A percentile compares a stretch with the other conserved stretches of the same genome.
Conservation (phyloP, 2,888 invertebrate species). For the Allygus modestus region DNA sequence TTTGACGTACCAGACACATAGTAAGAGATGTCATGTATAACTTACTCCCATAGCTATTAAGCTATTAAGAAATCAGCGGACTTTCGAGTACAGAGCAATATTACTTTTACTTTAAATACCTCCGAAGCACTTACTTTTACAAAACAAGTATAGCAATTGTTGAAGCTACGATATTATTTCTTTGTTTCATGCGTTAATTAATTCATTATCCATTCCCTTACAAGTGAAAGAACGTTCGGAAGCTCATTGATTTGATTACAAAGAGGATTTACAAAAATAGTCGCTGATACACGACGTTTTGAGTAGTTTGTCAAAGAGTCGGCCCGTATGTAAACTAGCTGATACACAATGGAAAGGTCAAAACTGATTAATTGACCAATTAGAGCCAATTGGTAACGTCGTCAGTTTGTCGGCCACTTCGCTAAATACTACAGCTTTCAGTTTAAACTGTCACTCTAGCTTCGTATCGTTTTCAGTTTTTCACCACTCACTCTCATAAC, state of each 20-base stretch:
- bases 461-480: not conserved
- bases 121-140: too few species aligned
- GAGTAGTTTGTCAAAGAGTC: not conserved
- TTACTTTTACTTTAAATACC: too few species aligned
- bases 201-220: not conserved
- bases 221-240: not conserved
- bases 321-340: slow-evolving; percentile 28
- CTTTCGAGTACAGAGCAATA: too few species aligned
- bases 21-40: too few species aligned
- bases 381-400: slow-evolving; percentile 11
- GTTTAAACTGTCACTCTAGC: not conserved
- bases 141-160: too few species aligned
- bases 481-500: too few species aligned
- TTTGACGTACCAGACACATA: too few species aligned
- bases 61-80: too few species aligned
- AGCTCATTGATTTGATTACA: not conserved
- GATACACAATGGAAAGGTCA: slow-evolving; percentile 43
- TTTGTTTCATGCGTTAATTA: not conserved
- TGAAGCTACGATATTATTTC: too few species aligned
- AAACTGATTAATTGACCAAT: slow-evolving; percentile 44
- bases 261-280: slow-evolving; percentile 3
- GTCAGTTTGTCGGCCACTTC: not conserved
- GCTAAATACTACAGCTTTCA: not conserved
- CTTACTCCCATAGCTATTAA: too few species aligned
- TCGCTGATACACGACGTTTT: not conserved